These are phyloP conservation scores for Pagrus major DNA, from an alignment of 2,113 vertebrate species.

Conservation along the genomic window DNA sequence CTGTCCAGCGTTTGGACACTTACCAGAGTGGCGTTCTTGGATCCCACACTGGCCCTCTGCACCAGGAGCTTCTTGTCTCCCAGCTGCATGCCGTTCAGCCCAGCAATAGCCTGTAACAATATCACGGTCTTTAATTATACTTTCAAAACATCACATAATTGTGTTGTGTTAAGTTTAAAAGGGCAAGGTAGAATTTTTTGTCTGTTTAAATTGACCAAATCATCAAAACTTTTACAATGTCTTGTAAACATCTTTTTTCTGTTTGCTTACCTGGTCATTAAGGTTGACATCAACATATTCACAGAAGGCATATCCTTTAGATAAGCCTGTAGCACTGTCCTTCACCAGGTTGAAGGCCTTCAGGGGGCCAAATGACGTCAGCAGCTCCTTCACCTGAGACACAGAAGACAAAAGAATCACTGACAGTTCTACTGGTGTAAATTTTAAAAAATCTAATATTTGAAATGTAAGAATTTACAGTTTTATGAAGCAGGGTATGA, in stretches of 20 bases:
- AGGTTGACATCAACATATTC: constrained; percentile 96
- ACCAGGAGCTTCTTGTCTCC: constrained; percentile 96
- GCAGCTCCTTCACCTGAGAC: constrained; percentile 91
- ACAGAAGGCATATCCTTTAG: constrained; percentile 95
- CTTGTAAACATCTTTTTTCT: neutral
- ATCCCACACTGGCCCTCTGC: constrained; percentile 94
- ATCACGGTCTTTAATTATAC: neutral
- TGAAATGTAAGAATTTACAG: too few species aligned
- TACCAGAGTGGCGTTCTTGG: constrained; percentile 94
- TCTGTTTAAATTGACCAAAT: neutral
- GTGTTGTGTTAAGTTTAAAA: neutral
- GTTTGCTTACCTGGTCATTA: constrained; percentile 89
- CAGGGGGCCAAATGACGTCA: constrained; percentile 93
- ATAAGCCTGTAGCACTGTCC: constrained; percentile 93
- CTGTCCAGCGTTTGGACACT: constrained; percentile 61
- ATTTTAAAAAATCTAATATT: too few species aligned
- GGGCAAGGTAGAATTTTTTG: neutral
- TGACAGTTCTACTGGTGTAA: too few species aligned
- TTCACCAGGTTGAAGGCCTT: constrained; percentile 96
- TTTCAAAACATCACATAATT: neutral
- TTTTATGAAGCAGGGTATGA: too few species aligned
- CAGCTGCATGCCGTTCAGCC: constrained; percentile 94
- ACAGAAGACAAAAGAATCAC: constrained; percentile 7
- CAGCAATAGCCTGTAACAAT: constrained; percentile 88
- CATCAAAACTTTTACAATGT: neutral